Percentiles rank a stretch among this genome's conserved stretches.
Evolutionary conservation across 1,140 invertebrate genomes (phyloP).

Genomic region (Drosophila chauvacae): DNA sequence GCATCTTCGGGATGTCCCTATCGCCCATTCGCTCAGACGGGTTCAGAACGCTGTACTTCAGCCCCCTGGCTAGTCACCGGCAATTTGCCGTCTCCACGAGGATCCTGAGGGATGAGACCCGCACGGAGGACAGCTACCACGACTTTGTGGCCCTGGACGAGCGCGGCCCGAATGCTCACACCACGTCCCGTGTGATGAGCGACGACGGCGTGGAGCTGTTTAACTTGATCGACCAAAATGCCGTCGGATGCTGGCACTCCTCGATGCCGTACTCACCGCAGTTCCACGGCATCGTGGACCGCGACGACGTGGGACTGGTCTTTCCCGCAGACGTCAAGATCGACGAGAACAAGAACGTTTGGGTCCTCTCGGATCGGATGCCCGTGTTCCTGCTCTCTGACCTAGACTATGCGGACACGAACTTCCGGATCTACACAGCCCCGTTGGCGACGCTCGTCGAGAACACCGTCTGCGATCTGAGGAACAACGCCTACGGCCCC

Average conservation of each 20-base stretch:
- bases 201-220: conserved; percentile 90
- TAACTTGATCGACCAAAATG: conserved; percentile 91
- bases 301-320: conserved; percentile 90
- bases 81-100: conserved; percentile 91
- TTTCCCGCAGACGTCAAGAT: conserved; percentile 93
- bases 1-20: conserved; percentile 91
- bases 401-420: conserved; percentile 90
- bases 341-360: conserved; percentile 87
- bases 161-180: conserved; percentile 88
- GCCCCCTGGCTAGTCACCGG: conserved; percentile 90
- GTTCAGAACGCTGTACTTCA: conserved; percentile 90
- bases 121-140: conserved; percentile 89
- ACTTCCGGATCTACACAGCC: conserved; percentile 90
- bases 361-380: conserved; percentile 93
- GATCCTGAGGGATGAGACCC: conserved; percentile 88
- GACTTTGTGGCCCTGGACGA: conserved; percentile 89
- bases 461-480: conserved; percentile 89
- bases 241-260: conserved; percentile 92
- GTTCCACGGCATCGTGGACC: conserved; percentile 90
- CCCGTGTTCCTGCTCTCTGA: conserved; percentile 89
- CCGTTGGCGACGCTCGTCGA: conserved; percentile 87
- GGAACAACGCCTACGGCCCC: conserved; percentile 74
- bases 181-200: conserved; percentile 90
- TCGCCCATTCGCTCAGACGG: conserved; percentile 88
- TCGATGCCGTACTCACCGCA: conserved; percentile 87